phyloP scores from a whole-genome alignment of 2,888 invertebrate species.

The Idaea straminata region DNA sequence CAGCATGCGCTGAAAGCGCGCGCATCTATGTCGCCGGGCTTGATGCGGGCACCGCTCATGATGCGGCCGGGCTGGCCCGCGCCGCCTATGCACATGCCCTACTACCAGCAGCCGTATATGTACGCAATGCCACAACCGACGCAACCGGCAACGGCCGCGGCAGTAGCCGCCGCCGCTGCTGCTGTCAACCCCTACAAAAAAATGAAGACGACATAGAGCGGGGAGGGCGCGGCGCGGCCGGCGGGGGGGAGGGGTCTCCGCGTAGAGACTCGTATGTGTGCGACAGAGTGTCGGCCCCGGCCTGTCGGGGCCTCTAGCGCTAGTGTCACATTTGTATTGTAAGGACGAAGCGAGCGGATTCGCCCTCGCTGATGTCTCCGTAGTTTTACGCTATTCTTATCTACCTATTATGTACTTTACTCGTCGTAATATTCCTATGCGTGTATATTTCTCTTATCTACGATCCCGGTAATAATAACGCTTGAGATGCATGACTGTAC shows the following conservation, averaged over 20 bases:
- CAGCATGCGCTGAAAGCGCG: slow-evolving; percentile 86
- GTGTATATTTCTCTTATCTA: slow-evolving; percentile 80
- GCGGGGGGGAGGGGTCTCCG: slow-evolving; percentile 76
- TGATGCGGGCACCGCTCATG: slow-evolving; percentile 68
- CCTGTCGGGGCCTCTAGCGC: slow-evolving; percentile 75
- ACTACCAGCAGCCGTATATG: slow-evolving; percentile 76
- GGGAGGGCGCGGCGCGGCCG: slow-evolving; percentile 51
- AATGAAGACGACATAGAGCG: slow-evolving; percentile 89
- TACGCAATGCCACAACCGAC: slow-evolving; percentile 75
- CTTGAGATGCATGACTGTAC: slow-evolving; percentile 93
- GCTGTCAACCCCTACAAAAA: slow-evolving; percentile 92
- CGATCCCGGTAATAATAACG: slow-evolving; percentile 93
- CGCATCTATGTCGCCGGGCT: slow-evolving; percentile 78
- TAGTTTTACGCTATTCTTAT: slow-evolving; percentile 77
- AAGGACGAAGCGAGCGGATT: slow-evolving; percentile 73
- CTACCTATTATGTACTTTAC: slow-evolving; percentile 75
- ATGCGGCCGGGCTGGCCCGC: slow-evolving; percentile 69
- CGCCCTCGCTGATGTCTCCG: slow-evolving; percentile 73
- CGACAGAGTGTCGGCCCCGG: slow-evolving; percentile 67
- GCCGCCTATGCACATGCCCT: slow-evolving; percentile 74
- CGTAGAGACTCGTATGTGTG: slow-evolving; percentile 77
- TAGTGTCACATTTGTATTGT: slow-evolving; percentile 80
- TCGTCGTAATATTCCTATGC: slow-evolving; percentile 76
- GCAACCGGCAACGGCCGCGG: slow-evolving; percentile 66
- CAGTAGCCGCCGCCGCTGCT: slow-evolving; percentile 63